Conservation (phyloP, 2,113 vertebrate genomes). For the Cyphomyrus discorhynchus region DNA sequence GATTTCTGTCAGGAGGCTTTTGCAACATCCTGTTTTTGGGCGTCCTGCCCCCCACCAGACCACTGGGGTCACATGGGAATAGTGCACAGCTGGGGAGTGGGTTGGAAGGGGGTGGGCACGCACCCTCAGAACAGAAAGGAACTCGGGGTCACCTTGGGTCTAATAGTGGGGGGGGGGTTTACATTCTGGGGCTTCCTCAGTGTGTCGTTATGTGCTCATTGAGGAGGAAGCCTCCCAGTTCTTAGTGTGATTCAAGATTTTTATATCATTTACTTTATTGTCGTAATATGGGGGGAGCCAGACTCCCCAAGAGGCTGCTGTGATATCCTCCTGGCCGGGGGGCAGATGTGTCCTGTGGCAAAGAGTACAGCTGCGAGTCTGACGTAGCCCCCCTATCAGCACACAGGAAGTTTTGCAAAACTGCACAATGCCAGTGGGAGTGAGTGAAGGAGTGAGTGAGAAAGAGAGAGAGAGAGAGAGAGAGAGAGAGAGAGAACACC, state of each 20-base stretch:
- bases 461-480: background rate
- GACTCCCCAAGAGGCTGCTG: background rate
- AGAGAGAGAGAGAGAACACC: background rate
- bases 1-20: background rate
- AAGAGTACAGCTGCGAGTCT: background rate
- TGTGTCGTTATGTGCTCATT: background rate
- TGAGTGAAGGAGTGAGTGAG: background rate
- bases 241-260: background rate
- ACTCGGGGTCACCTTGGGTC: background rate
- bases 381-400: background rate
- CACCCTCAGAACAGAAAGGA: background rate
- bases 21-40: background rate
- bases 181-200: background rate
- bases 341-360: conserved; percentile 1
- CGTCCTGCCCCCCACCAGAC: background rate
- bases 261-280: background rate
- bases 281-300: background rate
- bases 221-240: background rate
- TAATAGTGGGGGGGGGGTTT: too few relatives aligned
- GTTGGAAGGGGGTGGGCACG: background rate
- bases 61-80: background rate
- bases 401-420: background rate
- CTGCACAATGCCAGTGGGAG: background rate
- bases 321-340: background rate
- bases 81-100: background rate